phyloP scores from a whole-genome alignment of 2,113 vertebrate genomes.

The Australoheros scitulus region DNA sequence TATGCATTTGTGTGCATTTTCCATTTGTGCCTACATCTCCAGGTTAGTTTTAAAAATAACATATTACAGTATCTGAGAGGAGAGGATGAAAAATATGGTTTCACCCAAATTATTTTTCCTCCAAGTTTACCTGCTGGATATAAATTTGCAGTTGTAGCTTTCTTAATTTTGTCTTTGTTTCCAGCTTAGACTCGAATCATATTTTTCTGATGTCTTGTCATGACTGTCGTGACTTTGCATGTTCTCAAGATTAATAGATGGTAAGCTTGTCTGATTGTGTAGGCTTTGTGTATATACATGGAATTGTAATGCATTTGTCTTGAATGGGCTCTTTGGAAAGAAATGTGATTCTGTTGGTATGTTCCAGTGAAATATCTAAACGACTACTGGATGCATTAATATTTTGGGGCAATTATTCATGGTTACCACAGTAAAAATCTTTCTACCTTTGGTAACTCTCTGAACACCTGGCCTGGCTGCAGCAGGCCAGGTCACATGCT shows the following conservation, averaged over 20 bases:
- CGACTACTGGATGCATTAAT: not conserved
- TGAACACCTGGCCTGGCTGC: not conserved
- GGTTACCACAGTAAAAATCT: not conserved
- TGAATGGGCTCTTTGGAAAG: not conserved
- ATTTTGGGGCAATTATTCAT: not conserved
- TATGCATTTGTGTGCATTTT: not conserved
- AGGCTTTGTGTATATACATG: not conserved
- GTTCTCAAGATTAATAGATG: not conserved
- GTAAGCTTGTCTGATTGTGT: not conserved
- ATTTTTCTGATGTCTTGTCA: not conserved
- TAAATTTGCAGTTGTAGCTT: not conserved
- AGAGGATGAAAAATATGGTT: slow-evolving; percentile 4
- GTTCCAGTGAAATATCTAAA: not conserved
- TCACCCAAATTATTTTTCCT: slow-evolving; percentile 9
- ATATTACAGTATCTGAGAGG: slow-evolving; percentile 8
- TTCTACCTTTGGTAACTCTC: not conserved
- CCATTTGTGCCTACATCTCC: slow-evolving; percentile 26
- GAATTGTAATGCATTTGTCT: not conserved
- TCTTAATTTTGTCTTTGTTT: not conserved
- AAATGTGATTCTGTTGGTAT: not conserved
- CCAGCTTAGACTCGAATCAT: slow-evolving; percentile 2
- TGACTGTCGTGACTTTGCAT: not conserved
- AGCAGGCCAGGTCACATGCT: not conserved
- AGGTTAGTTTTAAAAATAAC: slow-evolving; percentile 11
- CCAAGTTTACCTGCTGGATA: slow-evolving; percentile 4